Percentiles rank a stretch among this genome's conserved stretches.
Conservation (phyloP, 2,113 vertebrate species). For the Megaleporinus macrocephalus region DNA sequence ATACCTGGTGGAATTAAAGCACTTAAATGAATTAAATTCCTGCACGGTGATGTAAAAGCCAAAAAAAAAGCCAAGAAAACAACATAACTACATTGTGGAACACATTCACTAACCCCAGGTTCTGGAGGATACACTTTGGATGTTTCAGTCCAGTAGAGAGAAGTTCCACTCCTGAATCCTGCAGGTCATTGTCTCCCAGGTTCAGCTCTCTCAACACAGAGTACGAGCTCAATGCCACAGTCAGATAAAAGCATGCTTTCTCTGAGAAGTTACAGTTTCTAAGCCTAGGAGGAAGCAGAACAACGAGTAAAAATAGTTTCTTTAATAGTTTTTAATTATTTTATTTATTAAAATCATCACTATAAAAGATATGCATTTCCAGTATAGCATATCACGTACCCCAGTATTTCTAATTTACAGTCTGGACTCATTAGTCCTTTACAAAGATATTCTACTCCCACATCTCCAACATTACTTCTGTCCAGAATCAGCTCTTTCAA, state of each 20-base stretch:
- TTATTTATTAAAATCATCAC: too few relatives aligned
- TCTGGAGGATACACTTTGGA: conserved; percentile 11
- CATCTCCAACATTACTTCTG: conserved; percentile 16
- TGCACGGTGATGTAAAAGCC: too few relatives aligned
- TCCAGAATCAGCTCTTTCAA: conserved; percentile 38
- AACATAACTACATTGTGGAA: too few relatives aligned
- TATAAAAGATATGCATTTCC: too few relatives aligned
- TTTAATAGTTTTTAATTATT: too few relatives aligned
- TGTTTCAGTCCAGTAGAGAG: conserved; percentile 25
- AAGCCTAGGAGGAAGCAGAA: neutral
- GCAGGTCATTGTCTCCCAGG: conserved; percentile 22
- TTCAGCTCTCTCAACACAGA: conserved; percentile 31
- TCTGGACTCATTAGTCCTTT: conserved; percentile 35
- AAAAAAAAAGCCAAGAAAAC: too few relatives aligned
- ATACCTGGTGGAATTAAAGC: too few relatives aligned
- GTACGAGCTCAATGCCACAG: conserved; percentile 7
- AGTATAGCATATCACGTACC: neutral
- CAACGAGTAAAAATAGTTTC: neutral
- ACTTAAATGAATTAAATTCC: too few relatives aligned
- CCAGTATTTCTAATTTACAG: conserved; percentile 24
- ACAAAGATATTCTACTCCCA: conserved; percentile 33
- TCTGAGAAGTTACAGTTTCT: conserved; percentile 32
- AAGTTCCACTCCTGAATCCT: neutral
- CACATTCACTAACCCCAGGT: neutral
- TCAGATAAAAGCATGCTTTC: conserved; percentile 4